Evolutionary conservation across 2,888 invertebrate genomes (phyloP).

Genomic region (Chydorus sphaericus): DNA sequence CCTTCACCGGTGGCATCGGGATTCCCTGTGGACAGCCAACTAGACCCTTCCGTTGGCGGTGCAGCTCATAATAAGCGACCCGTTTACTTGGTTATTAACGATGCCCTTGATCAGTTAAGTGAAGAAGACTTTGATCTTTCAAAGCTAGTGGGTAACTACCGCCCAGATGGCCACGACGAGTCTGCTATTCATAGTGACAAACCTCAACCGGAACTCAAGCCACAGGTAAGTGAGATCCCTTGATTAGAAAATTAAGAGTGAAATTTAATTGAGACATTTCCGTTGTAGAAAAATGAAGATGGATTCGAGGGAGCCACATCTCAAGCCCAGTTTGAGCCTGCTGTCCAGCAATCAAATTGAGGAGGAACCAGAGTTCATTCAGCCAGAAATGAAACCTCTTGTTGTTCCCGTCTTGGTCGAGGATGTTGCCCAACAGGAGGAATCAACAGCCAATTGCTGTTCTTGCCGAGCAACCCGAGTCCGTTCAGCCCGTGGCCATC

Average conservation of each 20-base stretch:
- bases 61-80: too few species aligned
- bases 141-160: neutral
- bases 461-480: neutral
- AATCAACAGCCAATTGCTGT: neutral
- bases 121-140: neutral
- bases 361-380: neutral
- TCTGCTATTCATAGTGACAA: too few species aligned
- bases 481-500: neutral
- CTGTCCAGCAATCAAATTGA: too few species aligned
- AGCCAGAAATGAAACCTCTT: neutral
- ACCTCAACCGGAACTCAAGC: neutral
- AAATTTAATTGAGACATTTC: too few species aligned
- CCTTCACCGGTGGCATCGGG: too few species aligned
- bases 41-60: too few species aligned
- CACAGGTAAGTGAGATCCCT: neutral
- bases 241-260: too few species aligned
- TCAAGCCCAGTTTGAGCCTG: neutral
- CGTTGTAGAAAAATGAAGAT: too few species aligned
- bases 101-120: too few species aligned
- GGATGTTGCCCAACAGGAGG: neutral
- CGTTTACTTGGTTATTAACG: too few species aligned
- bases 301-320: neutral
- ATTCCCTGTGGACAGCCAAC: too few species aligned
- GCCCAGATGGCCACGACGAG: neutral
- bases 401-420: neutral